phyloP scores from a whole-genome alignment of 2,797 vertebrate genomes.

The Phoxinus dragarum region DNA sequence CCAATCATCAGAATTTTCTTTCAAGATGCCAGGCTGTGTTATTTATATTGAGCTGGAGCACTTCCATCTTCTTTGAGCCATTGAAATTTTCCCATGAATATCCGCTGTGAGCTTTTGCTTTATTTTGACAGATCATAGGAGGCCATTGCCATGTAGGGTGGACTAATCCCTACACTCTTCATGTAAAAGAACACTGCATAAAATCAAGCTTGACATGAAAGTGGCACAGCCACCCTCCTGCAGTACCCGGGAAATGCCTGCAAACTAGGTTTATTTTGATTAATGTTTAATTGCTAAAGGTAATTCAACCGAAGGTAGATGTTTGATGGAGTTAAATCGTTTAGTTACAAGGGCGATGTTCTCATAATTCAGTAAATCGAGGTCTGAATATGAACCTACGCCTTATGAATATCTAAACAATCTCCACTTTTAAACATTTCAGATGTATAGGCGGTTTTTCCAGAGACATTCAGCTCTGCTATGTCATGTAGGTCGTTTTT shows the following conservation, averaged over 20 bases:
- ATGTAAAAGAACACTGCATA: background rate
- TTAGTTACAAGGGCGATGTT: slow-evolving; percentile 17
- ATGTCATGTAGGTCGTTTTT: slow-evolving; percentile 43
- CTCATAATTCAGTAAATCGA: slow-evolving; percentile 31
- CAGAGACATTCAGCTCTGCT: background rate
- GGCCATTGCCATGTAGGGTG: background rate
- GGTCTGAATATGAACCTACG: background rate
- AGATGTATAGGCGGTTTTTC: background rate
- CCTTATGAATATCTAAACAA: slow-evolving; percentile 17
- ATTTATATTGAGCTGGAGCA: background rate
- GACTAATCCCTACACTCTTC: background rate
- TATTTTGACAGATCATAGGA: slow-evolving; percentile 13
- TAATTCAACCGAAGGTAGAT: slow-evolving; percentile 14
- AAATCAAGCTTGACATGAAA: slow-evolving; percentile 19
- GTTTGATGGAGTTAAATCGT: slow-evolving; percentile 22
- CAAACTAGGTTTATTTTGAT: slow-evolving; percentile 39
- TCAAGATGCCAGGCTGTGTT: background rate
- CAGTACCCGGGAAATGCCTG: background rate
- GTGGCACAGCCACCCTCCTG: background rate
- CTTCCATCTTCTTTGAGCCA: background rate
- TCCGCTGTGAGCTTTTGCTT: background rate
- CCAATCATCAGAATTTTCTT: background rate
- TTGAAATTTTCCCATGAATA: background rate
- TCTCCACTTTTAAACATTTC: slow-evolving; percentile 16
- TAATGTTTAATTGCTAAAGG: slow-evolving; percentile 28